Conservation (phyloP, 92 coral and sea anemone genomes). For the Parazoanthus atlanticus region DNA sequence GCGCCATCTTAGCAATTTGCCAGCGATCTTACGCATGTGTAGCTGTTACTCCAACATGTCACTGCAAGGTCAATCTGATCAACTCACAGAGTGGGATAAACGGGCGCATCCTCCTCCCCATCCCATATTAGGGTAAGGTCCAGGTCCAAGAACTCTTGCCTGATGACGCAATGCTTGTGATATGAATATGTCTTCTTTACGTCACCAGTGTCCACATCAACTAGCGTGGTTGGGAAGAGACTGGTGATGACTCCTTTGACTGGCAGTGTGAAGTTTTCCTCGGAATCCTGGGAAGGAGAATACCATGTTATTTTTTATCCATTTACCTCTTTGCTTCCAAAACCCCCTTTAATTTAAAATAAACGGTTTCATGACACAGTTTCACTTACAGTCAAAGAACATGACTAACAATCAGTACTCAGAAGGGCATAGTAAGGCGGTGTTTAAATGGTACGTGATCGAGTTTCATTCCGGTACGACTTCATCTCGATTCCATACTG, state of each 20-base stretch:
- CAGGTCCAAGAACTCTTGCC: slow-evolving; percentile 90
- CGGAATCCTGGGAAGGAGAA: slow-evolving; percentile 66
- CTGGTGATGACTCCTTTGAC: slow-evolving; percentile 90
- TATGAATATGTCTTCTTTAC: slow-evolving; percentile 85
- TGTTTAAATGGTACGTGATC: too few relatives aligned
- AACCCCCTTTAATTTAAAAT: too few relatives aligned
- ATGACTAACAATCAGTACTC: too few relatives aligned
- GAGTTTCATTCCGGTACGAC: too few relatives aligned
- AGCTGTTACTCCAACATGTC: not conserved
- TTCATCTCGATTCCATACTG: too few relatives aligned
- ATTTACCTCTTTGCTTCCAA: not conserved
- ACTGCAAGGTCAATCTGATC: not conserved
- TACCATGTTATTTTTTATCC: not conserved
- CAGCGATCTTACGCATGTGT: not conserved
- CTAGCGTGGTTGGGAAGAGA: slow-evolving; percentile 86
- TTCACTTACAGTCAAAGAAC: too few relatives aligned
- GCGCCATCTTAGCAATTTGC: too few relatives aligned
- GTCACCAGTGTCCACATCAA: slow-evolving; percentile 81
- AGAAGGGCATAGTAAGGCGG: too few relatives aligned
- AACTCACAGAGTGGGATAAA: slow-evolving; percentile 70
- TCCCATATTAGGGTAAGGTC: slow-evolving; percentile 87
- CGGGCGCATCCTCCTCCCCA: slow-evolving; percentile 82
- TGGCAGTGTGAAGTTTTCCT: slow-evolving; percentile 67
- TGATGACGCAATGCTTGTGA: slow-evolving; percentile 78
- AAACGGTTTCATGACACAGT: too few relatives aligned